Conservation (phyloP, 2,888 invertebrate genomes). For the Drosophila robusta region DNA sequence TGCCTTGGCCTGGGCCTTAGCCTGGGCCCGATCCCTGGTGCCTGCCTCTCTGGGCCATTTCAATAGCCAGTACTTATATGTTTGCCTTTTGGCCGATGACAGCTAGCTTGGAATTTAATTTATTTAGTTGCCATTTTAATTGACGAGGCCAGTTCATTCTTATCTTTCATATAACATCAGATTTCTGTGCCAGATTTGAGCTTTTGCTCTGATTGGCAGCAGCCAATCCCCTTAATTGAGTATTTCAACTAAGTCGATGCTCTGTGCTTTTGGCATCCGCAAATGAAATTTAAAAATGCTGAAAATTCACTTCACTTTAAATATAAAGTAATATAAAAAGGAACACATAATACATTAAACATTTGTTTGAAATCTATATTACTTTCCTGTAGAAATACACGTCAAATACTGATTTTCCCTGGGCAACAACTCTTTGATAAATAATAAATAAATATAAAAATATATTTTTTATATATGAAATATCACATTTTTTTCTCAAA, state of each 20-base stretch:
- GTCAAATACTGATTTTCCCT: too few relatives aligned
- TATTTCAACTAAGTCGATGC: slow-evolving; percentile 6
- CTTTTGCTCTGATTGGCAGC: slow-evolving; percentile 32
- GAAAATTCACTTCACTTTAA: background rate
- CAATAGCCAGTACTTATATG: slow-evolving; percentile 55
- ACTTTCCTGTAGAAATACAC: too few relatives aligned
- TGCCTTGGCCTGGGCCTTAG: slow-evolving; percentile 9
- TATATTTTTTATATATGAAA: too few relatives aligned
- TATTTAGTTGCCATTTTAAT: slow-evolving; percentile 64
- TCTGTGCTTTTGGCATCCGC: too few relatives aligned
- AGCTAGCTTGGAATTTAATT: slow-evolving; percentile 60
- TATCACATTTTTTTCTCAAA: too few relatives aligned
- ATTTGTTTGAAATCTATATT: too few relatives aligned
- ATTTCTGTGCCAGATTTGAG: slow-evolving; percentile 31
- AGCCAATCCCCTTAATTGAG: slow-evolving; percentile 50
- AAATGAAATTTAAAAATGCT: background rate
- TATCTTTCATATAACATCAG: slow-evolving; percentile 60
- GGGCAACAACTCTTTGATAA: too few relatives aligned
- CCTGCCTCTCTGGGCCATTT: slow-evolving; percentile 7
- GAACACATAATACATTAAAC: too few relatives aligned
- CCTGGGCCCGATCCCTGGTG: slow-evolving; percentile 10
- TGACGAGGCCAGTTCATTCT: slow-evolving; percentile 52
- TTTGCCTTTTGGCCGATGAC: slow-evolving; percentile 62
- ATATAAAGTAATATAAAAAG: too few relatives aligned
- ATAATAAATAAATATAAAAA: too few relatives aligned